A percentile compares a stretch with the other conserved stretches of the same genome.
These are phyloP conservation scores for Acrobasis repandana DNA, from an alignment of 2,888 invertebrate species.

Conservation along the genomic window DNA sequence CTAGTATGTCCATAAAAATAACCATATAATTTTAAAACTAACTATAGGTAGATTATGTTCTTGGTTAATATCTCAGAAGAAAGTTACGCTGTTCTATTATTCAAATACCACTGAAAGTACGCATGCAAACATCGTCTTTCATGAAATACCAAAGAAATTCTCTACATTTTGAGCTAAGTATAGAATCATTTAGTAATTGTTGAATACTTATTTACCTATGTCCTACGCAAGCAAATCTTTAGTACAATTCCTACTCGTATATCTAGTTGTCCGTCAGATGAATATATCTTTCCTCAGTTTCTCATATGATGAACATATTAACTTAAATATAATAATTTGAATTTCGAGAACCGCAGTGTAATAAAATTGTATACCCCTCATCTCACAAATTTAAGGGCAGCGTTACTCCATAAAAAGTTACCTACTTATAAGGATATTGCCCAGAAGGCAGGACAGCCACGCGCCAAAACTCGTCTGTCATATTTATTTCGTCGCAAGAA, in stretches of 20 bases:
- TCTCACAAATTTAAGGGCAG: conserved; percentile 18
- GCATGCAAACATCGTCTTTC: background rate
- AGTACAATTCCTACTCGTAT: too few relatives aligned
- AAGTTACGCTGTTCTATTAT: background rate
- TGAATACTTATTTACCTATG: too few relatives aligned
- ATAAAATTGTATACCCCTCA: conserved; percentile 2
- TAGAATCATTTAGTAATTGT: background rate
- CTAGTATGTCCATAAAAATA: too few relatives aligned
- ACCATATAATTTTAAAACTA: too few relatives aligned
- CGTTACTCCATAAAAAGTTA: conserved; percentile 23
- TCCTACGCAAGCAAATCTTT: too few relatives aligned
- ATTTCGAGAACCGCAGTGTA: background rate
- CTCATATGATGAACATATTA: too few relatives aligned
- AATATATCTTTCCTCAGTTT: too few relatives aligned
- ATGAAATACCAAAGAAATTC: background rate
- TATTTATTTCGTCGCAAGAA: conserved; percentile 42
- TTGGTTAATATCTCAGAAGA: background rate
- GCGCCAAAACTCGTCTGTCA: conserved; percentile 40
- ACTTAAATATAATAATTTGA: too few relatives aligned
- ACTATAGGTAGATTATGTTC: too few relatives aligned
- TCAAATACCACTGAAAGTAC: background rate
- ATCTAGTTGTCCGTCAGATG: too few relatives aligned
- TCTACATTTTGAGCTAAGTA: background rate
- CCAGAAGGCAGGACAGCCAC: conserved; percentile 22
- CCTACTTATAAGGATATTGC: conserved; percentile 26